Conservation (phyloP, 2,888 invertebrate species). For the Epinotia ramella region DNA sequence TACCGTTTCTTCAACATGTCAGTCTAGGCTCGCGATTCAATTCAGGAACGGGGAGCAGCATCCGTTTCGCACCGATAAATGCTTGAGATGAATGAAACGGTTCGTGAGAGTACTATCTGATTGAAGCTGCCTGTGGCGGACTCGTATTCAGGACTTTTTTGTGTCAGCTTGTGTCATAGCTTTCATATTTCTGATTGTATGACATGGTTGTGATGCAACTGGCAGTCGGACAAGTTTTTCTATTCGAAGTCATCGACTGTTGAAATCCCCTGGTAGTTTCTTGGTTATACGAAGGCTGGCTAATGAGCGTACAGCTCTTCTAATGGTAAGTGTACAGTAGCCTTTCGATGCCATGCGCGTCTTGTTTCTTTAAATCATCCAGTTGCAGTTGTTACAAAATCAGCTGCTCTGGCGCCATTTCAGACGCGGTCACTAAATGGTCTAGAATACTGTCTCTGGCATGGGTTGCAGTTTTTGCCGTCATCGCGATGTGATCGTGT, state of each 20-base stretch:
- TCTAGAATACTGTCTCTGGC: slow-evolving; percentile 34
- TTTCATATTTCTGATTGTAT: not conserved
- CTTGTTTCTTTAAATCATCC: not conserved
- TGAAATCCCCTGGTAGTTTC: too few species aligned
- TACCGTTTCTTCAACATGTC: not conserved
- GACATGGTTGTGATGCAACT: not conserved
- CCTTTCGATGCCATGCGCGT: too few species aligned
- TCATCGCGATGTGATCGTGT: slow-evolving; percentile 61
- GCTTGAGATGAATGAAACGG: slow-evolving; percentile 71
- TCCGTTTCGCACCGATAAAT: slow-evolving; percentile 74
- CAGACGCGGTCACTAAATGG: not conserved
- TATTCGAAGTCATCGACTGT: not conserved
- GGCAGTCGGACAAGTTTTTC: not conserved
- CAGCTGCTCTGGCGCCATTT: not conserved
- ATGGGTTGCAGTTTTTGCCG: slow-evolving; percentile 55
- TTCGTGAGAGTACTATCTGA: slow-evolving; percentile 76
- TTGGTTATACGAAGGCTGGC: too few species aligned
- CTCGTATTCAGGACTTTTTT: slow-evolving; percentile 45
- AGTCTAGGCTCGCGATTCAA: slow-evolving; percentile 52
- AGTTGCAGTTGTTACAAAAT: not conserved
- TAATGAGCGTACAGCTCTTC: too few species aligned
- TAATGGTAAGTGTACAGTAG: too few species aligned
- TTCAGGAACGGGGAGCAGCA: slow-evolving; percentile 63
- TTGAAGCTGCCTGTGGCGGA: slow-evolving; percentile 52
- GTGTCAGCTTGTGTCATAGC: not conserved